Evolutionary conservation across 2,888 invertebrate species (phyloP), one percentile per base, ranked within the genome.

Genomic region (Drosophila neonasuta): DNA sequence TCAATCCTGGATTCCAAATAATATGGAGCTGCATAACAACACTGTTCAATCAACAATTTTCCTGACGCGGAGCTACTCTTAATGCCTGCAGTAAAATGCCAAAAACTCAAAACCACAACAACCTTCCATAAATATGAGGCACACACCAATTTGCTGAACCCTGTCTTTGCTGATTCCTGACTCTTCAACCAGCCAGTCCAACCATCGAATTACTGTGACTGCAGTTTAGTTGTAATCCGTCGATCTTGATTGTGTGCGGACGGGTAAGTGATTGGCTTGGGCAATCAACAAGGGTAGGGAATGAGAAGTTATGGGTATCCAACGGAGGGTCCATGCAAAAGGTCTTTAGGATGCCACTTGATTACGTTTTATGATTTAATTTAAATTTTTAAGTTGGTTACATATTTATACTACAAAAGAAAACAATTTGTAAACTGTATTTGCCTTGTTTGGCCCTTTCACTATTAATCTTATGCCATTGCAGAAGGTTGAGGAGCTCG

Each of bases 401-500:
- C 24, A 24, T 24, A 5, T 32, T 1, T 32, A 34, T 17, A 44
- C 54, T n/a, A 36, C 34, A 36, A 36, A 54, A 54, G 20, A 15
- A n/a, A 29, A 39, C 49, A 51, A 20, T 15, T 41, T 39, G 36
- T 17, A n/a, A 36, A 49, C 20, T 34, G 3, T 15, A 11, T 50
- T 34, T n/a, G 39, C 24, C 41, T 52, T 49, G 41, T 52, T 41
- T 55, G 30, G 7, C 6, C 41, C 67, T 36, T 57, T 52, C 17
- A 39, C 42, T 62, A 72, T 62, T 77, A 78, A 80, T 55, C n/a
- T 32, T 32, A 11, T 55, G 54, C 82, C 69, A 74, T 90, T 90
- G 55, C 90, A 90, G 90, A 90, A 90, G 75, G 80, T 82, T 58
- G 90, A 90, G 48, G 90, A 90, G 66, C 87, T 88, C 62, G 87